Evolutionary conservation across 2,888 invertebrate species (phyloP).

Genomic region (Caenorhabditis imperialis): DNA sequence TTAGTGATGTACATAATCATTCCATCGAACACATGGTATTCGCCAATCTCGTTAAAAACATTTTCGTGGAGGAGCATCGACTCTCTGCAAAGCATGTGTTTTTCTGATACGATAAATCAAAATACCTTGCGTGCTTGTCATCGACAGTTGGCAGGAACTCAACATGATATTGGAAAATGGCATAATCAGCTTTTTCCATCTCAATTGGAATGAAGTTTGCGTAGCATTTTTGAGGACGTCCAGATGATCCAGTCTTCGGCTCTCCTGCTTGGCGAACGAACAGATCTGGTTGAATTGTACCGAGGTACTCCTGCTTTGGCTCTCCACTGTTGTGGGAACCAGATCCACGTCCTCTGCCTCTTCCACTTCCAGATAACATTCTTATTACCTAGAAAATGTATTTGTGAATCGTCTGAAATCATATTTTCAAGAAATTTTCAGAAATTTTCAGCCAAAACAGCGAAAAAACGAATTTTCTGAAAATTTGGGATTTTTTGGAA

Average conservation of each 20-base stretch:
- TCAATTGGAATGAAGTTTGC: conserved; percentile 63
- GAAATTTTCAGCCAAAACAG: too few relatives aligned
- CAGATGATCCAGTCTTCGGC: conserved; percentile 53
- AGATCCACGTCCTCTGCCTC: conserved; percentile 44
- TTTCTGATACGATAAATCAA: not conserved
- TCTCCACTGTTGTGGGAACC: conserved; percentile 32
- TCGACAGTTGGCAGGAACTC: conserved; percentile 65
- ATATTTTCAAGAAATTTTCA: too few relatives aligned
- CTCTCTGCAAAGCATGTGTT: conserved; percentile 22
- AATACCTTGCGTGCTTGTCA: conserved; percentile 39
- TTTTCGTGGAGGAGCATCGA: conserved; percentile 32
- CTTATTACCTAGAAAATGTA: too few relatives aligned
- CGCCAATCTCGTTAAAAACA: conserved; percentile 47
- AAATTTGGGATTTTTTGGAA: not conserved
- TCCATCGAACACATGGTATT: conserved; percentile 72
- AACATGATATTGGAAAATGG: conserved; percentile 63
- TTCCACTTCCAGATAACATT: conserved; percentile 41
- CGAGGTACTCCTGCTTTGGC: conserved; percentile 23
- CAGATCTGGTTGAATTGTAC: conserved; percentile 63
- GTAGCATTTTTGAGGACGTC: conserved; percentile 28
- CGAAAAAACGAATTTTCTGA: not conserved
- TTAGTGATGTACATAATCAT: conserved; percentile 63
- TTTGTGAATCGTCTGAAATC: too few relatives aligned
- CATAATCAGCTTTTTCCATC: conserved; percentile 40
- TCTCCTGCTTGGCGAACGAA: conserved; percentile 55